phyloP scores from a whole-genome alignment of 2,888 invertebrate species.

The Stegophylla sp. region DNA sequence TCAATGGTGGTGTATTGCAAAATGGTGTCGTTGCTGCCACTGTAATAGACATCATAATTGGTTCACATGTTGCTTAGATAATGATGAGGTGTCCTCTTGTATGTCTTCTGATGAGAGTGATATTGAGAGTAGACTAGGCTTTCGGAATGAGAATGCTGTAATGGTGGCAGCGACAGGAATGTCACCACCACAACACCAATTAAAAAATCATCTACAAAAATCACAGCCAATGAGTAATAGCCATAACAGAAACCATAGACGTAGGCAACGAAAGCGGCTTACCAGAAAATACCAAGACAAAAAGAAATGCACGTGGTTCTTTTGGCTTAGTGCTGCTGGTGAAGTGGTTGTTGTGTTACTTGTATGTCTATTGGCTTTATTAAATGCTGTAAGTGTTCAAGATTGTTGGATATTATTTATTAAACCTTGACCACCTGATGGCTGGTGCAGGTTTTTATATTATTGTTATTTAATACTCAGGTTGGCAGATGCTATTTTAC shows the following conservation, averaged over 20 bases:
- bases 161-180: conserved; percentile 12
- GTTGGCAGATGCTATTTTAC: too few species aligned
- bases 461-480: too few species aligned
- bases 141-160: conserved; percentile 34
- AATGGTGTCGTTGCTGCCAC: background rate
- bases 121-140: conserved; percentile 22
- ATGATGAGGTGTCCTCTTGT: background rate
- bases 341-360: conserved; percentile 23
- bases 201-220: background rate
- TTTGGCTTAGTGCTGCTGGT: conserved; percentile 19
- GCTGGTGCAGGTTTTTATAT: too few species aligned
- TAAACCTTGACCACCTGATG: too few species aligned
- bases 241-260: background rate
- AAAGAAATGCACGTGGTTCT: conserved; percentile 25
- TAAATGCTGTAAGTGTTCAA: conserved; percentile 45
- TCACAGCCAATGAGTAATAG: background rate
- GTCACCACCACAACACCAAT: conserved; percentile 1
- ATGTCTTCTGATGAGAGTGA: conserved; percentile 47
- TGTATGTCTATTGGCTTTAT: conserved; percentile 34
- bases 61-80: conserved; percentile 18
- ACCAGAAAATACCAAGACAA: conserved; percentile 23
- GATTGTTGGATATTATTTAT: too few species aligned
- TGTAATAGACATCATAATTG: background rate
- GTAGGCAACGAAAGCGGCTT: background rate
- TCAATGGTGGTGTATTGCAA: background rate